Evolutionary conservation across 30 jellyfish, hydroid and myxozoan genomes (phyloP).

Genomic region (Aurelia coerulea): DNA sequence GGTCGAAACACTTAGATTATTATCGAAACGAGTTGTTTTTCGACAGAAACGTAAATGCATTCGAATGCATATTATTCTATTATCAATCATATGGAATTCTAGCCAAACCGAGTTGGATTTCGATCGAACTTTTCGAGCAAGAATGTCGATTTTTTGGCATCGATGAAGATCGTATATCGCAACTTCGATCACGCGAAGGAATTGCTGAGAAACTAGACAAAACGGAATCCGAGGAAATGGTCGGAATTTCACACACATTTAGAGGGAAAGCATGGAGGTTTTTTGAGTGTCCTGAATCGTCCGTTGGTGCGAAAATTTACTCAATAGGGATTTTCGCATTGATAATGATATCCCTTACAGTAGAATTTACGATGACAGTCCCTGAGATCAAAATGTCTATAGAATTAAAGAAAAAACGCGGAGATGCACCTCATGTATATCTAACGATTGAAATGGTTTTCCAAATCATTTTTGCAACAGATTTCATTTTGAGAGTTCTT

Average conservation of each 20-base stretch:
- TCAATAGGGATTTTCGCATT: conserved; percentile 10
- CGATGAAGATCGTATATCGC: conserved; percentile 35
- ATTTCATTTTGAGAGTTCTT: conserved; percentile 37
- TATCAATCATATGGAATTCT: conserved; percentile 81
- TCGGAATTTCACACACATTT: neutral
- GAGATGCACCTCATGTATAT: neutral
- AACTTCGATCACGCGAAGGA: conserved; percentile 34
- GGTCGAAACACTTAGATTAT: conserved; percentile 22
- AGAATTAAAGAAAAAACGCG: neutral
- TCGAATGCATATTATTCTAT: conserved; percentile 50
- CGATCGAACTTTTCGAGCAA: conserved; percentile 56
- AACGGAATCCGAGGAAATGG: neutral
- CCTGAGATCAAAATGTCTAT: conserved; percentile 23
- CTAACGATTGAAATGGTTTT: conserved; percentile 14
- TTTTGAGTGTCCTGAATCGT: conserved; percentile 53
- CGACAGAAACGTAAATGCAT: conserved; percentile 61
- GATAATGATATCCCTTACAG: conserved; percentile 22
- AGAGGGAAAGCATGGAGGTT: conserved; percentile 50
- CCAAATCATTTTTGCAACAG: conserved; percentile 46
- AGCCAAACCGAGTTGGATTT: conserved; percentile 45
- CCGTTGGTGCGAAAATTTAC: conserved; percentile 35
- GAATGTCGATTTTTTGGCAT: conserved; percentile 75
- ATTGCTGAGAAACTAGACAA: neutral
- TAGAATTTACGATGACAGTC: conserved; percentile 41
- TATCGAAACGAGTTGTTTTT: conserved; percentile 26